phyloP scores from a whole-genome alignment of 2,113 vertebrate species.

The Macaca fascicularis region T2T-MFA8v1.1 NC_088380.1:146950001-146950500 shows the following conservation, averaged over 20 bases:
- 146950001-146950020: too few species aligned
- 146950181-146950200: too few species aligned
- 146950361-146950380: background rate
- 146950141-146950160: too few species aligned
- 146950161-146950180: too few species aligned
- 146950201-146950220: too few species aligned
- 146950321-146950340: background rate
- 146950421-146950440: background rate
- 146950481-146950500: conserved; percentile 99
- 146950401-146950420: background rate
- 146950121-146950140: too few species aligned
- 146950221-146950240: background rate
- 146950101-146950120: too few species aligned
- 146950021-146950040: too few species aligned
- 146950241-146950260: background rate
- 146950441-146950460: conserved; percentile 53
- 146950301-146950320: background rate
- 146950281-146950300: background rate
- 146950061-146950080: too few species aligned
- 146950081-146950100: too few species aligned
- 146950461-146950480: conserved; percentile 94
- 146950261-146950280: conserved; percentile 1
- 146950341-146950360: background rate
- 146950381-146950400: conserved; percentile 34
- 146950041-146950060: too few species aligned